Base-by-base conservation (phyloP, 53 echinoderm and acorn worm genomes). In the Patiria pectinifera region DNA sequence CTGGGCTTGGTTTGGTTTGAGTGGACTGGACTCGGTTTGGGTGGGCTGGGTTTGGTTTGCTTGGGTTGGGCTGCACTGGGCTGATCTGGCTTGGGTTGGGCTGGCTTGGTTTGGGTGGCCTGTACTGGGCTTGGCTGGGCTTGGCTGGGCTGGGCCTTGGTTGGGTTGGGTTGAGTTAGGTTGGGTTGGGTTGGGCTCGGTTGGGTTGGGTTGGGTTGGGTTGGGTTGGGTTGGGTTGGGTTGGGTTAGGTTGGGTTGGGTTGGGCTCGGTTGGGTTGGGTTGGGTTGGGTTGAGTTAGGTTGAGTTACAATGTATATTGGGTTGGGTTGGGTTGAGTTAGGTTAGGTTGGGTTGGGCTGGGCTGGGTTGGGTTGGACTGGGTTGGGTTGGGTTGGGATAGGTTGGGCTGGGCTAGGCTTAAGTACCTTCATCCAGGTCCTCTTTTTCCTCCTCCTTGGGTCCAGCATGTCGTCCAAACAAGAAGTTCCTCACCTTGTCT, bases 401-500 rank as follows among this genome's bases (percentile, higher is more conserved):
- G 60, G 60, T 12, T 12, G 12, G 60, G 60, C 2, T 12, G 60
- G n/a, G n/a, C n/a, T n/a, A n/a, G n/a, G n/a, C 6, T n/a, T 60
- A 2, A 2, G 60, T 60, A 95, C 94, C 94, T 91, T 92, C 93
- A 80, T 96, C 96, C 78, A 87, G 83, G 45, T 96, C 94, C 26
- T 96, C 96, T 53, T 78, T 87, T 69, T 96, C 96, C 8, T 86
- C 89, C 45, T 87, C 91, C 63, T 91, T 96, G 80, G 80, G 76
- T 80, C 93, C 88, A 11, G 83, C 69, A 26, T 60, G 23, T 53
- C 95, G 89, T 71, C 97, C 95, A 91, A 94, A 96, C 82, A 97
- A 84, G 86, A 96, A 96, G 74, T 92, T 95, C 80, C 97, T 91
- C 69, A 97, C 97, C 71, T 95, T 96, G 93, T 96, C 97, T 76